Base-by-base conservation (phyloP, 2,797 vertebrate genomes). In the Allobates femoralis region DNA sequence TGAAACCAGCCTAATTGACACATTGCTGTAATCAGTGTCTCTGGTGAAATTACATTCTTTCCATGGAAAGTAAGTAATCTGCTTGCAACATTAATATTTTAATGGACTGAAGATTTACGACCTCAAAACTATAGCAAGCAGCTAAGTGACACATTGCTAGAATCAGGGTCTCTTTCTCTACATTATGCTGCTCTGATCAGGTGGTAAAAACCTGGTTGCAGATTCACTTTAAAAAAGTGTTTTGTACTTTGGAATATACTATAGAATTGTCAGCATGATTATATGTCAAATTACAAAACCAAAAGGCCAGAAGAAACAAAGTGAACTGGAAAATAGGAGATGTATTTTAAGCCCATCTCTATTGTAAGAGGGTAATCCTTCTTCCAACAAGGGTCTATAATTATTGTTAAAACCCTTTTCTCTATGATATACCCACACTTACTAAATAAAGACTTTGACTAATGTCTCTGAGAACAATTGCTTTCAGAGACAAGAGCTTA, bases 401-500 rank as follows among this genome's bases (percentile, higher is more conserved):
- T 73, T 82, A 82, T 82, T 82, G 81, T 73, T 41, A 56, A 82
- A 82, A 41, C 66, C 32, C 71, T 82, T 81, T 81, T 69, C 79
- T 81, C n/a, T 14, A 32, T 62, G 34, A 60, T 79, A 79, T 79
- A n/a, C 77, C 77, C 55, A 46, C 77, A 60, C 62, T 51, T 66
- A 67, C 79, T 82, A 82, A 82, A 82, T 71, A 82, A 82, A 82
- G 66, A 82, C 50, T 23, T 73, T 82, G 32, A 37, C 81, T 82
- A 69, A 71, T 82, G 66, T 73, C 81, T 73, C 66, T 37, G 66
- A 69, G 66, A 73, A 82, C 73, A 82, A 82, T 82, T 82, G 73
- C 66, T 82, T 58, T 73, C 64, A 73, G 66, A 71, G 66, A 53
- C 66, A 82, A 55, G 66, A 41, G 81, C 66, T 26, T 82, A 82